A percentile compares a stretch with the other conserved stretches of the same genome.
These are phyloP conservation scores for Chaenodraco wilsoni DNA, from an alignment of 2,797 vertebrate species.

Conservation along the genomic window DNA sequence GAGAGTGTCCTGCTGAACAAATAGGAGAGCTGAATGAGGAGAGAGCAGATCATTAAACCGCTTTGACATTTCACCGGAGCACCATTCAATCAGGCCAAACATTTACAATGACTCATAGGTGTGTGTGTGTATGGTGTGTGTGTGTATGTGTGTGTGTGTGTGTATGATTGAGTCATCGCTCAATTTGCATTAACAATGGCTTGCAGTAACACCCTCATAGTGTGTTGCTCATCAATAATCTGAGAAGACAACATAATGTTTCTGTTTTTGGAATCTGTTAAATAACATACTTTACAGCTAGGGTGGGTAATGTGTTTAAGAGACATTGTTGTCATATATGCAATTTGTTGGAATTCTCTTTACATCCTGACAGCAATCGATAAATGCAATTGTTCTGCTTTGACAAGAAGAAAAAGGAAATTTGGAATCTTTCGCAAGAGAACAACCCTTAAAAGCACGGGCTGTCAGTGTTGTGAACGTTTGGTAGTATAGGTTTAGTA, in stretches of 20 bases:
- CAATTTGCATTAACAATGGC: conserved; percentile 19
- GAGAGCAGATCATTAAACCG: conserved; percentile 33
- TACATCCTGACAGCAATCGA: too few species aligned
- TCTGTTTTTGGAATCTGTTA: background rate
- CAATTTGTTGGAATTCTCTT: too few species aligned
- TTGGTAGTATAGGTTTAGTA: background rate
- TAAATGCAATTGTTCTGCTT: too few species aligned
- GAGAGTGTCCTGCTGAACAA: conserved; percentile 38
- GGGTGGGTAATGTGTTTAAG: too few species aligned
- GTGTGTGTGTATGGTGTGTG: background rate
- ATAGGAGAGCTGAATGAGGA: conserved; percentile 24
- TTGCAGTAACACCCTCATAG: conserved; percentile 22
- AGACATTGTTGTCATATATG: too few species aligned
- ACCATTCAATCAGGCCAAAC: conserved; percentile 35
- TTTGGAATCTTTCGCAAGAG: too few species aligned
- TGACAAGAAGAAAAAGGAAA: too few species aligned
- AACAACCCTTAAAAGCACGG: too few species aligned
- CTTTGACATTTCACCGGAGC: conserved; percentile 52
- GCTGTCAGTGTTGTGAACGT: too few species aligned
- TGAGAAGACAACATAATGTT: background rate
- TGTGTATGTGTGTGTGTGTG: conserved; percentile 24
- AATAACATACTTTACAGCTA: background rate
- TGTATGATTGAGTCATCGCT: conserved; percentile 48
- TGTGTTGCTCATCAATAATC: conserved; percentile 10
- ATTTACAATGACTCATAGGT: conserved; percentile 56